A percentile compares a stretch with the other conserved stretches of the same genome.
phyloP scores from a whole-genome alignment of 2,888 invertebrate genomes.

The Crocallis elinguaria region DNA sequence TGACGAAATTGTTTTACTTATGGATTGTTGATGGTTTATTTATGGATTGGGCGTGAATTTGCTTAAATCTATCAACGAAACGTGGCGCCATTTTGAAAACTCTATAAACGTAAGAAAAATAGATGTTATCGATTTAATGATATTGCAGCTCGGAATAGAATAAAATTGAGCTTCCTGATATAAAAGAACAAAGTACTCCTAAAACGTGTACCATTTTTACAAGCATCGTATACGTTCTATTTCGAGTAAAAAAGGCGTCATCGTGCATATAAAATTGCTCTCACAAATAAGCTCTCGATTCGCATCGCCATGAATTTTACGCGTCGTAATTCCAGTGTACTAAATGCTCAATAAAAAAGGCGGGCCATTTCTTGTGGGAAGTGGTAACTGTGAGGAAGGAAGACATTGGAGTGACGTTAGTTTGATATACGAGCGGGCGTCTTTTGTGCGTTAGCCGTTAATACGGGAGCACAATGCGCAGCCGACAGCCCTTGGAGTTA shows the following conservation, averaged over 20 bases:
- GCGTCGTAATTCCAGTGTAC: constrained; percentile 70
- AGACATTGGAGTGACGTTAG: constrained; percentile 83
- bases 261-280: constrained; percentile 36
- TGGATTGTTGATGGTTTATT: constrained; percentile 49
- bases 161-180: constrained; percentile 14
- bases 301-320: constrained; percentile 61
- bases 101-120: neutral
- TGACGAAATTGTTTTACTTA: constrained; percentile 58
- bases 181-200: constrained; percentile 19
- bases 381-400: constrained; percentile 78
- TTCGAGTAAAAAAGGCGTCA: constrained; percentile 27
- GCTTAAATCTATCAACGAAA: neutral
- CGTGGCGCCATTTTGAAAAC: neutral
- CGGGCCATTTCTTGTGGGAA: constrained; percentile 69
- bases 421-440: constrained; percentile 80
- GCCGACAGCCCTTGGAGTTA: constrained; percentile 69
- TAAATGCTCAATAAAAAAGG: constrained; percentile 79
- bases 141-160: constrained; percentile 12
- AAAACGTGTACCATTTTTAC: constrained; percentile 17
- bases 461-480: constrained; percentile 75
- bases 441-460: constrained; percentile 81
- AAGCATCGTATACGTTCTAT: constrained; percentile 12
- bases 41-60: constrained; percentile 12
- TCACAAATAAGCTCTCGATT: constrained; percentile 39
- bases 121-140: constrained; percentile 5